Evolutionary conservation across 2,888 invertebrate species (phyloP).

Genomic region (Achlya flavicornis): DNA sequence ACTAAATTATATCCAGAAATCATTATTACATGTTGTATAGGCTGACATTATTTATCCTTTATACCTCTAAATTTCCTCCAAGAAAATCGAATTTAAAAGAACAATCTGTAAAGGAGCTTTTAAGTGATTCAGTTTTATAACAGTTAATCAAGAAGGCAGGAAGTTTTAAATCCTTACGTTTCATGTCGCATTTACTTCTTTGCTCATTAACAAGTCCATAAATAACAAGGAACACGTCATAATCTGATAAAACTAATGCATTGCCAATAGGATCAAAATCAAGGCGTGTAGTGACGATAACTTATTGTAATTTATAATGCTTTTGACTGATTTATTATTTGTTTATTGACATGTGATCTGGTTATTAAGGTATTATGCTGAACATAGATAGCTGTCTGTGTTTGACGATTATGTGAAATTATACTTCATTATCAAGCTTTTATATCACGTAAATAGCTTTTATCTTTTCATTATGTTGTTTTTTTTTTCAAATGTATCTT

Average conservation of each 20-base stretch:
- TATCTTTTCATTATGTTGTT: no score
- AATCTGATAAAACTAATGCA: conserved; percentile 30
- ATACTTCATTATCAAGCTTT: no score
- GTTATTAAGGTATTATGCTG: neutral
- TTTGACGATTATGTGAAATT: neutral
- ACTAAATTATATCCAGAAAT: no score
- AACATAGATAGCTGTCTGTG: neutral
- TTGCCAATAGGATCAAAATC: conserved; percentile 47
- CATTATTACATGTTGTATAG: no score
- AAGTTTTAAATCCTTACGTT: neutral
- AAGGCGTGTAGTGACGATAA: conserved; percentile 28
- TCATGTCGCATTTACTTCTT: conserved; percentile 14
- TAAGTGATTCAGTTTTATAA: no score
- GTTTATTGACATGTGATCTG: conserved; percentile 5
- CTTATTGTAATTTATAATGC: conserved; percentile 29
- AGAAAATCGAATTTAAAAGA: no score
- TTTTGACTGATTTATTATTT: conserved; percentile 1
- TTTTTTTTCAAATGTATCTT: no score
- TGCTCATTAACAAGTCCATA: conserved; percentile 29
- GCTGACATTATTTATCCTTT: no score
- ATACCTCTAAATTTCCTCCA: no score
- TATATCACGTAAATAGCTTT: no score
- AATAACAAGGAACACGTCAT: conserved; percentile 33
- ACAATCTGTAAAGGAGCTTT: no score
- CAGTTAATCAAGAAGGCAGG: neutral